A percentile compares a stretch with the other conserved stretches of the same genome.
Evolutionary conservation across 1,140 invertebrate species (phyloP).

Genomic region (Lepeophtheirus salmonis): DNA sequence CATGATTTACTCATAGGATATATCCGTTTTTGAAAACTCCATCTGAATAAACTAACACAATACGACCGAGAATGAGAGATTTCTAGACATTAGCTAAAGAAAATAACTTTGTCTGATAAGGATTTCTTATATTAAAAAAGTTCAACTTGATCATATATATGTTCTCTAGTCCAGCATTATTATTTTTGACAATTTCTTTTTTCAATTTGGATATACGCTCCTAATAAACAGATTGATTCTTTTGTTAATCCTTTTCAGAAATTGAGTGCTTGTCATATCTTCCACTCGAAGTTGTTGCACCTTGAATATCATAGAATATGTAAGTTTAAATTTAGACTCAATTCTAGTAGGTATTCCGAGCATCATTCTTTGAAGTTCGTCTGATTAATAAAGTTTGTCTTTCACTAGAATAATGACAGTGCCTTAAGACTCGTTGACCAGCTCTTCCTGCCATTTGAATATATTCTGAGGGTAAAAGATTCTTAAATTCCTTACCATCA

Average conservation of each 20-base stretch:
- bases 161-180: background rate
- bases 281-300: constrained; percentile 74
- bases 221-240: constrained; percentile 39
- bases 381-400: constrained; percentile 64
- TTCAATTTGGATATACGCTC: constrained; percentile 35
- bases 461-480: constrained; percentile 70
- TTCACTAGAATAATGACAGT: constrained; percentile 98
- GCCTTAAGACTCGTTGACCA: constrained; percentile 72
- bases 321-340: constrained; percentile 75
- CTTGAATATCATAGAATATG: constrained; percentile 73
- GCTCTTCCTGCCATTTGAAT: constrained; percentile 55
- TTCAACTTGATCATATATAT: background rate
- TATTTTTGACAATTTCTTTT: constrained; percentile 24
- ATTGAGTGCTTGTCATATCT: constrained; percentile 84
- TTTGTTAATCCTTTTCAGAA: constrained; percentile 49
- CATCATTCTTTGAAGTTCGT: constrained; percentile 65
- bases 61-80: background rate
- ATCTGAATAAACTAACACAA: background rate
- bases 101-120: background rate
- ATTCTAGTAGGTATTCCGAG: constrained; percentile 55
- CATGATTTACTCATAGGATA: too few species aligned
- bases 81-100: background rate
- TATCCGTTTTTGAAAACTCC: background rate
- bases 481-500: constrained; percentile 58
- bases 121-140: background rate